These are phyloP conservation scores for Cybosia mesomella DNA, from an alignment of 2,888 invertebrate genomes.

Conservation along the genomic window DNA sequence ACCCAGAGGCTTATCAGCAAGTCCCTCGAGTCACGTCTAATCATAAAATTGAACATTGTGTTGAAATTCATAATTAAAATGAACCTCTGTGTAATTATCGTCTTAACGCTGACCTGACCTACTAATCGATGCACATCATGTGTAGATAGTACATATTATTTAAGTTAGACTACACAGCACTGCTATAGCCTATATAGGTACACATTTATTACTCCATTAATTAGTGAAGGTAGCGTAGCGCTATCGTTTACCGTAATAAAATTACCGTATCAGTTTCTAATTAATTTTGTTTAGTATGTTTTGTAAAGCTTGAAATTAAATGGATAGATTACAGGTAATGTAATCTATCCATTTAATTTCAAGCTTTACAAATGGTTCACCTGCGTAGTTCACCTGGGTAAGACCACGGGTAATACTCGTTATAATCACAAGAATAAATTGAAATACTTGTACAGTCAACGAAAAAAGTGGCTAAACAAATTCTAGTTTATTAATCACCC, in stretches of 20 bases:
- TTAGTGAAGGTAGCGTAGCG: slow-evolving; percentile 1
- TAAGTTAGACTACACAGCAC: background rate
- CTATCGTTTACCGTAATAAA: slow-evolving; percentile 4
- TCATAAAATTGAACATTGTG: background rate
- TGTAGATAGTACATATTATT: background rate
- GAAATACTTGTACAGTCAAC: too few species aligned
- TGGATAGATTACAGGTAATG: background rate
- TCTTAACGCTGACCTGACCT: background rate
- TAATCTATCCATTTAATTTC: too few species aligned
- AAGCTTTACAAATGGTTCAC: too few species aligned
- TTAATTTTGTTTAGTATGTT: background rate
- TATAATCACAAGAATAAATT: too few species aligned
- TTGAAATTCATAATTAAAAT: slow-evolving; percentile 4
- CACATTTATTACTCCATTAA: background rate
- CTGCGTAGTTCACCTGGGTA: too few species aligned
- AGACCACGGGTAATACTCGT: too few species aligned
- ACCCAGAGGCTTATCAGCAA: background rate
- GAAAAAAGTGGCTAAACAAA: too few species aligned
- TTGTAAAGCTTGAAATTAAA: background rate
- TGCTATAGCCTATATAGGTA: background rate
- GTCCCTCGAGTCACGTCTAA: background rate
- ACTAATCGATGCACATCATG: background rate
- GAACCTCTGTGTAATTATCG: background rate
- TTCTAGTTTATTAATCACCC: too few species aligned
- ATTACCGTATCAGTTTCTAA: slow-evolving; percentile 8